Conservation (phyloP, 1,140 invertebrate genomes). For the Melanaphis sacchari region DNA sequence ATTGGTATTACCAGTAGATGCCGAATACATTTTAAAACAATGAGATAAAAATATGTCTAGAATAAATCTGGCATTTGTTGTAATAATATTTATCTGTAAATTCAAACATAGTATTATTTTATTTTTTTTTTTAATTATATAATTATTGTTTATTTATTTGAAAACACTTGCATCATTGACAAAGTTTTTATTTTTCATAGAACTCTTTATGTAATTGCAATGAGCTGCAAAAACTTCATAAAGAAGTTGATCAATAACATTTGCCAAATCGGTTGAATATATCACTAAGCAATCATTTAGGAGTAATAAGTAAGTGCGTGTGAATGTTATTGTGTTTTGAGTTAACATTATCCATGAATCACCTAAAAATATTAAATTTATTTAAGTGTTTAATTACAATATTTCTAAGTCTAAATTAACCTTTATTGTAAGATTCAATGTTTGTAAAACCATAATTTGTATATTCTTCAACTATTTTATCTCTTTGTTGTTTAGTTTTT, state of each 20-base stretch:
- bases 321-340: slow-evolving; percentile 75
- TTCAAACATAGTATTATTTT: background rate
- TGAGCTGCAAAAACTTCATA: slow-evolving; percentile 73
- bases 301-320: slow-evolving; percentile 72
- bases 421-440: slow-evolving; percentile 68
- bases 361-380: slow-evolving; percentile 64
- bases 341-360: slow-evolving; percentile 76
- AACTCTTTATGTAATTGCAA: slow-evolving; percentile 70
- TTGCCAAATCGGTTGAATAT: slow-evolving; percentile 71
- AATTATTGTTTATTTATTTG: background rate
- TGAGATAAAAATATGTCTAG: slow-evolving; percentile 41
- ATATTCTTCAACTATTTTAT: slow-evolving; percentile 70
- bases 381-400: background rate
- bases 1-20: slow-evolving; percentile 28
- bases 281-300: slow-evolving; percentile 75
- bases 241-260: slow-evolving; percentile 71
- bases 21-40: slow-evolving; percentile 41
- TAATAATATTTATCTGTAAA: slow-evolving; percentile 47
- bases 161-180: slow-evolving; percentile 67
- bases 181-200: slow-evolving; percentile 69
- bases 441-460: slow-evolving; percentile 66
- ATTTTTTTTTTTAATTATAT: too few relatives aligned
- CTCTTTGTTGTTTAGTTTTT: slow-evolving; percentile 67
- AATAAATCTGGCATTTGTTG: slow-evolving; percentile 52
- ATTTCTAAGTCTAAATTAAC: slow-evolving; percentile 61